These are phyloP conservation scores for Hylyphantes graminicola DNA, from an alignment of 1,140 invertebrate genomes.

Conservation along the genomic window DNA sequence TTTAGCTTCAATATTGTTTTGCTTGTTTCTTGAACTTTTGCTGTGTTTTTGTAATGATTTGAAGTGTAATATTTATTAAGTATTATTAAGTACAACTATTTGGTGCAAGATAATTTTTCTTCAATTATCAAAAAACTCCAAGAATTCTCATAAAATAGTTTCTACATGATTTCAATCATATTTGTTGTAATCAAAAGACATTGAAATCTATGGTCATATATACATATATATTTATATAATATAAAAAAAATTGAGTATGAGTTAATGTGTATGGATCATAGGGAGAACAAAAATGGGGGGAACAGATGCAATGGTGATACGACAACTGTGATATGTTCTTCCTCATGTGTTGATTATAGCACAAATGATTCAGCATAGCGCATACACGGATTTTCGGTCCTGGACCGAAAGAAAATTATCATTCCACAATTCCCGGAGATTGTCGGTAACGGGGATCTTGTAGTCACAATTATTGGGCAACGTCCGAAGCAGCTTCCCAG, in stretches of 20 bases:
- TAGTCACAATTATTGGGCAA: conserved; percentile 21
- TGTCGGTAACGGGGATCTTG: conserved; percentile 42
- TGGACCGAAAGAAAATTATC: conserved; percentile 46
- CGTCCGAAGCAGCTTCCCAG: conserved; percentile 43
- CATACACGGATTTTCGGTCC: conserved; percentile 48
- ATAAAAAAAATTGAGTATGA: conserved; percentile 36
- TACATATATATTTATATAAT: conserved; percentile 43
- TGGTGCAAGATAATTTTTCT: too few species aligned
- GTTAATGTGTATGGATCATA: conserved; percentile 51
- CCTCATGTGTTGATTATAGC: conserved; percentile 56
- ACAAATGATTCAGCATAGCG: conserved; percentile 58
- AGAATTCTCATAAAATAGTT: too few species aligned
- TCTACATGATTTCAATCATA: neutral
- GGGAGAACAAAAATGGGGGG: conserved; percentile 59
- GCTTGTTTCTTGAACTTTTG: conserved; percentile 14
- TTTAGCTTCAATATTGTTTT: conserved; percentile 27
- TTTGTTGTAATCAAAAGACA: conserved; percentile 43
- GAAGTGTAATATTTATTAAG: conserved; percentile 26
- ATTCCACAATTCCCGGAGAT: conserved; percentile 53
- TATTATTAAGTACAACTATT: too few species aligned
- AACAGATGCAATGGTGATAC: conserved; percentile 61
- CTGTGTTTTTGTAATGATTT: conserved; percentile 38
- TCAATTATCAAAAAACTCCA: too few species aligned
- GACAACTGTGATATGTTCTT: conserved; percentile 62
- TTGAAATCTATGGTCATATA: conserved; percentile 35